Evolutionary conservation across 1,140 invertebrate species (phyloP).

Genomic region (Drosophila yakuba): DNA sequence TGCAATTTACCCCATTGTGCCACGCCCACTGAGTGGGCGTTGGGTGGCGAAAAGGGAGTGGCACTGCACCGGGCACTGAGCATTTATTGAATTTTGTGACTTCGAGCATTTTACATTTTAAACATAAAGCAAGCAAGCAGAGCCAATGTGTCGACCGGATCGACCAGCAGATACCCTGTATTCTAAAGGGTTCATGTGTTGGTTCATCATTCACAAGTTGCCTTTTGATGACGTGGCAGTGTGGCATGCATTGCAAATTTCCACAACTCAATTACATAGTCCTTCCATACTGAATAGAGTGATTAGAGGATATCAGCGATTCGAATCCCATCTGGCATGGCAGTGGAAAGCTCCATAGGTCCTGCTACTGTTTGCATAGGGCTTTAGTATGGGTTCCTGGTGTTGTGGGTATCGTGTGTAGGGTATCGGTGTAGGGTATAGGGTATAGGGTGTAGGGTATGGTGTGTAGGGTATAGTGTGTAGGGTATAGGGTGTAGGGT

Average conservation of each 20-base stretch:
- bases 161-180: background rate
- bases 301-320: background rate
- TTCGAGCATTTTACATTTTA: slow-evolving; percentile 71
- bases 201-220: too few species aligned
- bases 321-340: background rate
- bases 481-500: too few species aligned
- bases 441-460: background rate
- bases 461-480: too few species aligned
- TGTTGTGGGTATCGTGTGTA: background rate
- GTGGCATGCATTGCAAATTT: too few species aligned
- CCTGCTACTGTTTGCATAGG: slow-evolving; percentile 2
- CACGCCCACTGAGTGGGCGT: slow-evolving; percentile 20
- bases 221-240: too few species aligned
- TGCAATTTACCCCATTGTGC: slow-evolving; percentile 55
- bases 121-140: slow-evolving; percentile 44
- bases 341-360: background rate
- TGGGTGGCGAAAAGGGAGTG: background rate
- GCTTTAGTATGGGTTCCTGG: background rate
- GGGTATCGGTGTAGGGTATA: too few species aligned
- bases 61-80: slow-evolving; percentile 20
- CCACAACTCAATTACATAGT: background rate
- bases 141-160: background rate
- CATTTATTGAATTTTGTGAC: slow-evolving; percentile 76
- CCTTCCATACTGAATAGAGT: background rate
- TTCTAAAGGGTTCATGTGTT: too few species aligned